A percentile compares a stretch with the other conserved stretches of the same genome.
Evolutionary conservation across 2,888 invertebrate genomes (phyloP).

Genomic region (Cephonodes hylas): DNA sequence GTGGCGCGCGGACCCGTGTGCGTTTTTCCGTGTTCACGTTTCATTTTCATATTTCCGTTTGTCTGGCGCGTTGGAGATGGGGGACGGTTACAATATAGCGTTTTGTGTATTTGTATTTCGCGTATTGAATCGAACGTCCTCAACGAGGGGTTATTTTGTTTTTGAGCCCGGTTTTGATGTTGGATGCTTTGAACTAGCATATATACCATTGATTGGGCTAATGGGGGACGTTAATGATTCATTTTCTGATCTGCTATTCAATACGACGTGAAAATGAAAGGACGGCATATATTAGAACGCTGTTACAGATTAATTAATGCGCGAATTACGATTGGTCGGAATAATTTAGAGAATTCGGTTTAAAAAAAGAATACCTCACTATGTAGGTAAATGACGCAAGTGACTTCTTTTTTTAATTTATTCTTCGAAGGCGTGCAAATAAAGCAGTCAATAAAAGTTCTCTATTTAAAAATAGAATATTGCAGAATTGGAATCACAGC

Average conservation of each 20-base stretch:
- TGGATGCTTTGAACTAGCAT: background rate
- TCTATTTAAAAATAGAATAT: background rate
- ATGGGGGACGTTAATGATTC: background rate
- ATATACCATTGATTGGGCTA: background rate
- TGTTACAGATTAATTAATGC: too few species aligned
- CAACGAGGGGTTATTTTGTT: constrained; percentile 5
- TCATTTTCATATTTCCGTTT: constrained; percentile 80
- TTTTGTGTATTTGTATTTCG: constrained; percentile 16
- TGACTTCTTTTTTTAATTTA: too few species aligned
- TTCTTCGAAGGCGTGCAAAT: too few species aligned
- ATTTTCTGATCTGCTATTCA: background rate
- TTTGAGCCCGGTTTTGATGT: background rate
- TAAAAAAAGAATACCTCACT: too few species aligned
- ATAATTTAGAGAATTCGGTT: too few species aligned
- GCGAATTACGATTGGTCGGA: too few species aligned
- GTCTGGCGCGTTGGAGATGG: constrained; percentile 56
- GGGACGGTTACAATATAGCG: constrained; percentile 54
- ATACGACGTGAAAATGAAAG: background rate
- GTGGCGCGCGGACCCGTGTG: constrained; percentile 60
- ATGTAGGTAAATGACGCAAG: too few species aligned
- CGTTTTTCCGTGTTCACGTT: constrained; percentile 77
- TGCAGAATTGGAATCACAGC: background rate
- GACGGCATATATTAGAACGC: background rate
- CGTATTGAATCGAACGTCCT: background rate
- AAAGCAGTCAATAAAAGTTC: background rate